Conservation (phyloP, 2,888 invertebrate genomes). For the Drosophila acutilabella region DNA sequence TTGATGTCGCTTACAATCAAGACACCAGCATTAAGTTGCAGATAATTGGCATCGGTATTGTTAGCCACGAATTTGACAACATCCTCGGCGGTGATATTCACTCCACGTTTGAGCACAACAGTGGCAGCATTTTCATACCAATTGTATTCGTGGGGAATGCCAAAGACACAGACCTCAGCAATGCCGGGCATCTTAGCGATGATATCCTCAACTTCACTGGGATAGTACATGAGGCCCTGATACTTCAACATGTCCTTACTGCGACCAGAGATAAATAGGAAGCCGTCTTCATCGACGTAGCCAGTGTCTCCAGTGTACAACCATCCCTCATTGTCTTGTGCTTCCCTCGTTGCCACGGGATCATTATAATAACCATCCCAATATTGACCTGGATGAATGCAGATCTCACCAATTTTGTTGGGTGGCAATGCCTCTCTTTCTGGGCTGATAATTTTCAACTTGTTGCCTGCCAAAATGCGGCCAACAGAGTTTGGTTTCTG, state of each 20-base stretch:
- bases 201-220: constrained; percentile 72
- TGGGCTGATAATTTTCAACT: constrained; percentile 67
- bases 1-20: constrained; percentile 59
- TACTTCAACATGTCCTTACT: constrained; percentile 80
- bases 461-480: constrained; percentile 34
- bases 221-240: constrained; percentile 67
- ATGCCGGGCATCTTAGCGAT: constrained; percentile 68
- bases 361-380: constrained; percentile 78
- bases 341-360: constrained; percentile 39
- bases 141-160: constrained; percentile 54
- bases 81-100: constrained; percentile 42
- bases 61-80: constrained; percentile 49
- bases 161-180: constrained; percentile 72
- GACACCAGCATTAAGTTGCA: constrained; percentile 59
- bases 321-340: constrained; percentile 69
- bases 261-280: constrained; percentile 69
- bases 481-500: constrained; percentile 65
- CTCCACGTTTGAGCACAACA: constrained; percentile 44
- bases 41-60: constrained; percentile 40
- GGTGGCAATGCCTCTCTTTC: constrained; percentile 50
- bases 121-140: constrained; percentile 73
- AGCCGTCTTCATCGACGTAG: constrained; percentile 75
- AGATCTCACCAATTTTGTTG: constrained; percentile 72
- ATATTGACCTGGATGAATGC: constrained; percentile 37
- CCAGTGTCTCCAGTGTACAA: constrained; percentile 81